Percentiles rank a stretch among this genome's conserved stretches.
Evolutionary conservation across 2,888 invertebrate species (phyloP).

Genomic region (Pandemis corylana): DNA sequence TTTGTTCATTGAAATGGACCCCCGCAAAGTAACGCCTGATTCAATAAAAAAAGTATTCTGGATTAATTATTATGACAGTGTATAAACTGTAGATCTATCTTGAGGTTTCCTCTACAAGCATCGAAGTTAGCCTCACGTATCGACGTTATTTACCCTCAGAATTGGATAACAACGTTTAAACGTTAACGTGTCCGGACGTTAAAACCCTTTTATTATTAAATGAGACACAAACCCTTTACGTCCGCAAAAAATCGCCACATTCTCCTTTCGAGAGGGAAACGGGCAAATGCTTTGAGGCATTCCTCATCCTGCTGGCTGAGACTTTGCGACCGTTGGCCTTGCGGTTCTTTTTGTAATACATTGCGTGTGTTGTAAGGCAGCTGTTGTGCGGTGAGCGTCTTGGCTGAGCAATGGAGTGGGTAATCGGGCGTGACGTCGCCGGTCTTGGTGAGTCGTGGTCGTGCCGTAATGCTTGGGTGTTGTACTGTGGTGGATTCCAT

Average conservation of each 20-base stretch:
- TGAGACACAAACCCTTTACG: constrained; percentile 14
- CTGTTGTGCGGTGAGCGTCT: no score
- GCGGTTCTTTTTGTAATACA: no score
- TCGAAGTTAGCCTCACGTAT: not conserved
- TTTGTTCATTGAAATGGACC: no score
- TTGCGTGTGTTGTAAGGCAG: no score
- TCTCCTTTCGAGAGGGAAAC: constrained; percentile 13
- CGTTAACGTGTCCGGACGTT: constrained; percentile 11
- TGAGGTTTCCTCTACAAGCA: not conserved
- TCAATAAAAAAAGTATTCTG: no score
- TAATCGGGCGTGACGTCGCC: no score
- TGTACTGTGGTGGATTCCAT: not conserved
- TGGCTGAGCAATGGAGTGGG: no score
- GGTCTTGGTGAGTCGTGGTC: not conserved
- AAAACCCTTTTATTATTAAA: constrained; percentile 26
- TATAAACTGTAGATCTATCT: no score
- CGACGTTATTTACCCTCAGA: not conserved
- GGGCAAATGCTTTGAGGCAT: constrained; percentile 8
- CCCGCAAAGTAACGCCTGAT: no score
- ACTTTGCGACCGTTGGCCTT: no score
- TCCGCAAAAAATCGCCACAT: constrained; percentile 12
- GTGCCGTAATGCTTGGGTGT: not conserved
- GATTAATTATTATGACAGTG: no score
- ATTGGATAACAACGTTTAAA: constrained; percentile 4
- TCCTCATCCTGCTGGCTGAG: not conserved